Evolutionary conservation across 2,113 vertebrate species (phyloP).

Genomic region (Meriones unguiculatus): DNA sequence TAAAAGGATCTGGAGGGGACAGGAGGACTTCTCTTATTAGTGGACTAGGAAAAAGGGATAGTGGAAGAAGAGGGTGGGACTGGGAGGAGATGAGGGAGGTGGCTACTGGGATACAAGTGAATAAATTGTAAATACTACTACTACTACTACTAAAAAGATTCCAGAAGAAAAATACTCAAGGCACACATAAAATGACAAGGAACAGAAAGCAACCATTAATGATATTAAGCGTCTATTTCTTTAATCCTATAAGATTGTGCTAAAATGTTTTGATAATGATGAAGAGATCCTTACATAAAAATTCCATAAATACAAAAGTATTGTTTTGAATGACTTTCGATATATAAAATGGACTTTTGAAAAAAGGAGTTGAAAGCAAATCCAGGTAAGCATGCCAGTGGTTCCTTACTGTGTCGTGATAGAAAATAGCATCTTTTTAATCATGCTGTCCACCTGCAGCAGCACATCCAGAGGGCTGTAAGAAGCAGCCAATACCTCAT

Average conservation of each 20-base stretch:
- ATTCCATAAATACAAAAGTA: background rate
- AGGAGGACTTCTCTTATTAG: too few species aligned
- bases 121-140: too few species aligned
- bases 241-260: slow-evolving; percentile 26
- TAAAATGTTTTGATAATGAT: slow-evolving; percentile 21
- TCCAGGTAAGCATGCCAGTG: background rate
- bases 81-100: too few species aligned
- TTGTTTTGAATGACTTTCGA: background rate
- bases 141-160: too few species aligned
- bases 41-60: too few species aligned
- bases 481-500: background rate
- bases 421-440: background rate
- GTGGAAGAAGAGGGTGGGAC: too few species aligned
- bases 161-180: background rate
- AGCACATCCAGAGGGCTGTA: too few species aligned
- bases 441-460: background rate
- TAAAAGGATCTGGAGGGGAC: too few species aligned
- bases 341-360: background rate
- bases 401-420: background rate
- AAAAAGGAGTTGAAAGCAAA: background rate
- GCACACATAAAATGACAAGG: background rate
- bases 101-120: too few species aligned
- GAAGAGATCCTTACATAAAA: background rate
- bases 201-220: background rate
- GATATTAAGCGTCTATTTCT: background rate